Evolutionary conservation across 2,797 vertebrate species (phyloP), one percentile per base, ranked within the genome.

Genomic region (Rallus crepitans): DNA sequence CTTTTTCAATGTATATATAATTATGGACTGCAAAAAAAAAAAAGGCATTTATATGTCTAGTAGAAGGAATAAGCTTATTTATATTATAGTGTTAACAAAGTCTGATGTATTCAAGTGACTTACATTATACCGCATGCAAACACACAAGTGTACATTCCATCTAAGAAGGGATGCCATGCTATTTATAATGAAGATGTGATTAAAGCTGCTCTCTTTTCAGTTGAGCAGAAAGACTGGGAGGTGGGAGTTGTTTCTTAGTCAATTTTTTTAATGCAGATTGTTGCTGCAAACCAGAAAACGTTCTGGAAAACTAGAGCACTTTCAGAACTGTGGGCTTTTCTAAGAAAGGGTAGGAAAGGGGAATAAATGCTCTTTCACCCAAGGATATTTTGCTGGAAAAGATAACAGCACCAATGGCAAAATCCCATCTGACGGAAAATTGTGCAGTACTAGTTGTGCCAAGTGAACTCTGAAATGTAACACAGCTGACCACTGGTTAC

Each of bases 51-150:
- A 96, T 95, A 94, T 97, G 95, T 98, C 91, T 94, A 95, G 96
- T 98, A 98, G 97, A 98, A 98, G 97, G 96, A 98, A 98, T 98
- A 96, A 94, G 93, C 97, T 96, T 98, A 98, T 98, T 98, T 98
- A 98, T 97, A 95, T 70, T 97, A 85, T 94, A 96, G 94, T 94
- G 87, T 96, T 78, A 93, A 95, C 93, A 83, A 92, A 65, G 75
- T 93, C 82, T 94, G 93, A 95, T 96, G 94, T 97, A 96, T 95
- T 93, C 87, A 79, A 96, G 96, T 97, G 95, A 93, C 92, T 86
- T 91, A 81, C 48, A 20, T 92, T 92, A 88, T 94, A 94, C 72
- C 90, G 94, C 93, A 94, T 87, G 94, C 93, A 72, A 94, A 78
- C 87, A 94, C 96, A 90, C 66, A 39, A 82, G 90, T 95, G 91